These are phyloP conservation scores for Cantharis lateralis DNA, from an alignment of 2,888 invertebrate species.

Conservation along the genomic window DNA sequence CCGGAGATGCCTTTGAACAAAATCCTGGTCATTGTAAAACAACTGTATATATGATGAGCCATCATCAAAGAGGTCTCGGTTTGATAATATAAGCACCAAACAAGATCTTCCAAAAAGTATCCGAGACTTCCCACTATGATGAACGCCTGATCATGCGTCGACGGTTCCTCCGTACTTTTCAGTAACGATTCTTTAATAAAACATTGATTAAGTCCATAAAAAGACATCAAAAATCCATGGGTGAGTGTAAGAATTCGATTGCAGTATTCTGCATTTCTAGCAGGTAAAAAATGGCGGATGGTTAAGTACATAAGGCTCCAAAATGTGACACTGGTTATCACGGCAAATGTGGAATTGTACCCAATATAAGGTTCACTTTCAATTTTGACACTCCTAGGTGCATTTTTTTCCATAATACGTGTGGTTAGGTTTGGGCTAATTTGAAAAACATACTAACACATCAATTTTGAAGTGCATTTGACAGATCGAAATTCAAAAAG, in stretches of 20 bases:
- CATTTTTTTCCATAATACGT: background rate
- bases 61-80: slow-evolving; percentile 60
- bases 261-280: slow-evolving; percentile 44
- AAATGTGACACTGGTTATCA: slow-evolving; percentile 20
- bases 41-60: slow-evolving; percentile 60
- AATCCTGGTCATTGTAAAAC: slow-evolving; percentile 59
- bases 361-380: background rate
- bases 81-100: slow-evolving; percentile 63
- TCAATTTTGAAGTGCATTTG: background rate
- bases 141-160: slow-evolving; percentile 43
- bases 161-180: slow-evolving; percentile 44
- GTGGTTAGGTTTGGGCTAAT: background rate
- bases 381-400: background rate
- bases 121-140: slow-evolving; percentile 64
- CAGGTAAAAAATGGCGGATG: slow-evolving; percentile 27
- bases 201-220: slow-evolving; percentile 49
- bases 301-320: slow-evolving; percentile 43
- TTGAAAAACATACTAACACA: background rate
- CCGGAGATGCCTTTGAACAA: slow-evolving; percentile 58
- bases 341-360: slow-evolving; percentile 4
- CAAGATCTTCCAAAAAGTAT: slow-evolving; percentile 66
- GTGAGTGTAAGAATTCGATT: slow-evolving; percentile 42
- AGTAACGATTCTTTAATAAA: slow-evolving; percentile 46
- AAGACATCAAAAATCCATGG: slow-evolving; percentile 46
- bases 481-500: background rate